Percentiles rank a stretch among this genome's conserved stretches.
Evolutionary conservation across 2,888 invertebrate genomes (phyloP).

Genomic region (Callyntrura sp.): DNA sequence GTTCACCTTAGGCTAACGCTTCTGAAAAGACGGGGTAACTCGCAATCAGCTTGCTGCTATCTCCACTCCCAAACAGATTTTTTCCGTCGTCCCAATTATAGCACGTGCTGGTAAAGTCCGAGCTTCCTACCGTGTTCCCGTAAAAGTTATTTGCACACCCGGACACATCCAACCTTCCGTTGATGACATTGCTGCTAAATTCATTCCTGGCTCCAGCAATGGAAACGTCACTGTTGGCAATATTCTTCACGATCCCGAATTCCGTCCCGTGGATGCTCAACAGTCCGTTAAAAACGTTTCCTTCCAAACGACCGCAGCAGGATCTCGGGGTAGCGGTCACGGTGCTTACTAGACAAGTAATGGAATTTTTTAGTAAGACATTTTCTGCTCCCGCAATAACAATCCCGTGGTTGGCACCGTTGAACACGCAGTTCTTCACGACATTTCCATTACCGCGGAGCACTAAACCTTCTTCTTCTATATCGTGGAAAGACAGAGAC

Average conservation of each 20-base stretch:
- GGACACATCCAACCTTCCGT: conserved; percentile 60
- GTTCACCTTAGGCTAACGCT: too few species aligned
- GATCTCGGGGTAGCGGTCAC: conserved; percentile 50
- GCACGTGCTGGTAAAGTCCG: conserved; percentile 61
- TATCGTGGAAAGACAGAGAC: conserved; percentile 34
- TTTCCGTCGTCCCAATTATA: conserved; percentile 65
- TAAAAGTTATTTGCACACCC: conserved; percentile 67
- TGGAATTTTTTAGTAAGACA: conserved; percentile 49
- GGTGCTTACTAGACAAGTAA: conserved; percentile 33
- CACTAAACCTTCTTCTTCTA: conserved; percentile 57
- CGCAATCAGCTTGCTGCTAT: not conserved
- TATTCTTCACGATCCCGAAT: conserved; percentile 38
- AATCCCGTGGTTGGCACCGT: conserved; percentile 54
- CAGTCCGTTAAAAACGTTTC: conserved; percentile 60
- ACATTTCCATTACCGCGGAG: conserved; percentile 55
- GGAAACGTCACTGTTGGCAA: conserved; percentile 59
- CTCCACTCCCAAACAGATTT: conserved; percentile 57
- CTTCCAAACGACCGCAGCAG: conserved; percentile 69
- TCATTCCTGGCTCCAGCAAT: conserved; percentile 56
- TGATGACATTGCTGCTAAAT: conserved; percentile 57
- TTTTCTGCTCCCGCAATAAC: conserved; percentile 38
- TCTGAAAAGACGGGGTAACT: too few species aligned
- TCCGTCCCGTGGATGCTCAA: conserved; percentile 47
- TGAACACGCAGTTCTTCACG: conserved; percentile 49
- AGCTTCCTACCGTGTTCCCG: conserved; percentile 59